phyloP scores from a whole-genome alignment of 2,113 vertebrate species.

The Poeciliopsis retropinna region DNA sequence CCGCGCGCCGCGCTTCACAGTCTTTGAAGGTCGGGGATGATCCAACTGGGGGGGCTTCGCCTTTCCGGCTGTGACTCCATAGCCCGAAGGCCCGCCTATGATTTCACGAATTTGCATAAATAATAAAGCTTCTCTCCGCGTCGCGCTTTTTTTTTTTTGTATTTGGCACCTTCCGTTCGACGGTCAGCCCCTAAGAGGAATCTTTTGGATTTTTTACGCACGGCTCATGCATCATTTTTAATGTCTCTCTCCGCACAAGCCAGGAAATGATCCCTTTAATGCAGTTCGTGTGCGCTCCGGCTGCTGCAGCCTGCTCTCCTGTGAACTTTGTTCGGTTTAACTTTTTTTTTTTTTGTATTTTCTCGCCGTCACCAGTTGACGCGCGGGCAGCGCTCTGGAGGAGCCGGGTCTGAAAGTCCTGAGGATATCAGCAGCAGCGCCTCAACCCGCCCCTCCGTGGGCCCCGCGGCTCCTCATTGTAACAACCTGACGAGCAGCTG shows the following conservation, averaged over 20 bases:
- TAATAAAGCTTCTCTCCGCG: constrained; percentile 45
- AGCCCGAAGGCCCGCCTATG: constrained; percentile 83
- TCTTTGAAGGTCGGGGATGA: constrained; percentile 85
- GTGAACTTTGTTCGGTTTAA: constrained; percentile 8
- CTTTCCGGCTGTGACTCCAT: constrained; percentile 84
- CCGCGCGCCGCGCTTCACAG: constrained; percentile 76
- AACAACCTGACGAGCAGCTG: constrained; percentile 11
- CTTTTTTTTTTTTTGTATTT: not conserved
- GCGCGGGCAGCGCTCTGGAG: constrained; percentile 25
- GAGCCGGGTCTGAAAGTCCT: constrained; percentile 30
- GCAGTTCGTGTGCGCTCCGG: constrained; percentile 19
- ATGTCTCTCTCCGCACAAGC: constrained; percentile 10
- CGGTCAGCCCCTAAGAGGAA: constrained; percentile 47
- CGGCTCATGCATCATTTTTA: constrained; percentile 46
- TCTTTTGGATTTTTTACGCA: constrained; percentile 56
- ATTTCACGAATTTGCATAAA: constrained; percentile 79
- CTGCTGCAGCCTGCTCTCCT: constrained; percentile 27
- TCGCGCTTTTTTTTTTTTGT: constrained; percentile 35
- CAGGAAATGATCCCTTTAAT: constrained; percentile 27
- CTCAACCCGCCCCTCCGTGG: constrained; percentile 44
- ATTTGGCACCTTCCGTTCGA: constrained; percentile 47
- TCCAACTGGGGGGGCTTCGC: constrained; percentile 77
- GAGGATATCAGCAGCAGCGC: constrained; percentile 41
- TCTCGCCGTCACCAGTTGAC: constrained; percentile 51
- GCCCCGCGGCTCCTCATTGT: constrained; percentile 18